Evolutionary conservation across 2,888 invertebrate genomes (phyloP).

Genomic region (Volucella bombylans): DNA sequence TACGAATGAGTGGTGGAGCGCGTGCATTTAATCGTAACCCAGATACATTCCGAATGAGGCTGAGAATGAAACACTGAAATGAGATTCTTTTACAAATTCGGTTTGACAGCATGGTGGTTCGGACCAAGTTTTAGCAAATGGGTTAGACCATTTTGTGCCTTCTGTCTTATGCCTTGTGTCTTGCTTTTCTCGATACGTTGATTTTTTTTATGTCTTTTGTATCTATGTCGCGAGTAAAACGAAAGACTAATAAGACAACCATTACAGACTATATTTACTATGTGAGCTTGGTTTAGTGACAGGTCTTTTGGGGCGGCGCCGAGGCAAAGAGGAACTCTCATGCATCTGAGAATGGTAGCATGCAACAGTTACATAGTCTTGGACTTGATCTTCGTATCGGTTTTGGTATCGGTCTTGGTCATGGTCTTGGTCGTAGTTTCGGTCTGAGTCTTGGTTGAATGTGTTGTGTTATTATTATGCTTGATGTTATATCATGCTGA

Average conservation of each 20-base stretch:
- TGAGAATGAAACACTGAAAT: conserved; percentile 36
- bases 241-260: conserved; percentile 31
- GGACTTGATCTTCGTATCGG: too few species aligned
- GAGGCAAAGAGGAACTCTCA: conserved; percentile 9
- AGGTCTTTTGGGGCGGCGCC: background rate
- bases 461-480: conserved; percentile 66
- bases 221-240: conserved; percentile 35
- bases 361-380: conserved; percentile 69
- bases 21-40: conserved; percentile 42
- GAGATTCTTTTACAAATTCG: conserved; percentile 57
- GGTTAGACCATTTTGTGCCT: conserved; percentile 29
- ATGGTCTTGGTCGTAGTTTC: too few species aligned
- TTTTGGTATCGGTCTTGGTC: too few species aligned
- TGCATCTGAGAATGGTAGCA: conserved; percentile 45
- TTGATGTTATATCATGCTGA: conserved; percentile 62
- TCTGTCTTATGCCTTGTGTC: background rate
- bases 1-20: background rate
- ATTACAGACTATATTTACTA: background rate
- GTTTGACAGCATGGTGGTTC: conserved; percentile 3
- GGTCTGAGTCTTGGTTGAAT: conserved; percentile 24
- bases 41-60: conserved; percentile 57
- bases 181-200: background rate
- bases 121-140: conserved; percentile 48
- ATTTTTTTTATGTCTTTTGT: background rate
- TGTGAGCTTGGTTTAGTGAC: conserved; percentile 13